Percentiles rank a stretch among this genome's conserved stretches.
These are phyloP conservation scores for Danaus melanippus DNA, from an alignment of 1,140 invertebrate genomes.

Conservation along the genomic window DNA sequence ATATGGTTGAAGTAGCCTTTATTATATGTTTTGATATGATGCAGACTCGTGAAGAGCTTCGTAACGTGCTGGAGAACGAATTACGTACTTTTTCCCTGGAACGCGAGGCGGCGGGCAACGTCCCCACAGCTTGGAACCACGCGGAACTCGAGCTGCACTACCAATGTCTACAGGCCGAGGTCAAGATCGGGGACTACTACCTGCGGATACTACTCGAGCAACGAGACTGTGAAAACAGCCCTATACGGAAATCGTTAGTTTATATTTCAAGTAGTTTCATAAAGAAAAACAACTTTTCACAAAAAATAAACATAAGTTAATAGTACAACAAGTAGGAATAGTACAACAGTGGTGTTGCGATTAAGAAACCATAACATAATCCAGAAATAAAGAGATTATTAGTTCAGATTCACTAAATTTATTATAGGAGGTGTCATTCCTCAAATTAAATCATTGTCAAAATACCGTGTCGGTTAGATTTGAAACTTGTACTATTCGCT, in stretches of 20 bases:
- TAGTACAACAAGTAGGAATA: no score
- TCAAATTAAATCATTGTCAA: no score
- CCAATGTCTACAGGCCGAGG: conserved; percentile 94
- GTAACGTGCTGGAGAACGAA: conserved; percentile 94
- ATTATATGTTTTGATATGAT: conserved; percentile 18
- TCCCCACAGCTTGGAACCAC: conserved; percentile 97
- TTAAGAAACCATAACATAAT: no score
- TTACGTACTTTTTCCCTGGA: conserved; percentile 91
- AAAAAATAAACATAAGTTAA: no score
- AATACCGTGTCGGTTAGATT: no score
- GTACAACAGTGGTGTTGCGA: no score
- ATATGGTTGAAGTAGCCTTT: no score
- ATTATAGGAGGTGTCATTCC: no score
- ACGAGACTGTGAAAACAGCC: conserved; percentile 87
- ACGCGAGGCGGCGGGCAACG: conserved; percentile 87
- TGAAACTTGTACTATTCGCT: no score
- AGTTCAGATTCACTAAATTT: no score
- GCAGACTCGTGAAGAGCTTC: conserved; percentile 94
- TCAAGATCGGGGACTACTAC: conserved; percentile 99
- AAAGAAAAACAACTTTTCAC: no score
- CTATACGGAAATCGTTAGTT: conserved; percentile 89
- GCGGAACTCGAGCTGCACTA: conserved; percentile 97
- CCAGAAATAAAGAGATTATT: no score
- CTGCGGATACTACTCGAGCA: conserved; percentile 94
- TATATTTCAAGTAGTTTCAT: conserved; percentile 5